Conservation (phyloP, 2,113 vertebrate species). For the Labeo catla region DNA sequence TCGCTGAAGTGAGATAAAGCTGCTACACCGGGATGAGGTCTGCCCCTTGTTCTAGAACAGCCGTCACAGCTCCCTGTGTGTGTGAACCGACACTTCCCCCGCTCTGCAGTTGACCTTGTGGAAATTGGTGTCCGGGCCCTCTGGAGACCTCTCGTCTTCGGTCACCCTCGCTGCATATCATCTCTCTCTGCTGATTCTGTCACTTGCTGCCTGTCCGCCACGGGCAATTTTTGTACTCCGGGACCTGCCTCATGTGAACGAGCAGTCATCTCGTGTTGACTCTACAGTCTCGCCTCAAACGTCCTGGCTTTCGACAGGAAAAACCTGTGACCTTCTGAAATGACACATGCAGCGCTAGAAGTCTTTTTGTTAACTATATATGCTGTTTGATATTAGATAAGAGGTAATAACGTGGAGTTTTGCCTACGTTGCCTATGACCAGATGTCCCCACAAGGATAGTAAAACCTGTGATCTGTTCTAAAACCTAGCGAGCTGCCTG, state of each 20-base stretch:
- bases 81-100: slow-evolving; percentile 62
- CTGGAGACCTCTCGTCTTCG: slow-evolving; percentile 50
- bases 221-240: slow-evolving; percentile 46
- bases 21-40: slow-evolving; percentile 55
- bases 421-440: neutral
- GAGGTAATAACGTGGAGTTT: neutral
- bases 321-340: slow-evolving; percentile 38
- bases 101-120: slow-evolving; percentile 72
- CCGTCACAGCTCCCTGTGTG: slow-evolving; percentile 51
- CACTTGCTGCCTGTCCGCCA: slow-evolving; percentile 57
- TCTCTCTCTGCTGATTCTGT: slow-evolving; percentile 61
- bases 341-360: slow-evolving; percentile 25
- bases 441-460: neutral
- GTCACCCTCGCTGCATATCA: slow-evolving; percentile 66
- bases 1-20: slow-evolving; percentile 50
- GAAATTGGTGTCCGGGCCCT: slow-evolving; percentile 70
- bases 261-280: slow-evolving; percentile 31
- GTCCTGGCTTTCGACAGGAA: slow-evolving; percentile 5
- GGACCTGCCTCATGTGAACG: slow-evolving; percentile 51
- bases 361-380: slow-evolving; percentile 10
- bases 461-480: slow-evolving; percentile 12
- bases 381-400: slow-evolving; percentile 23
- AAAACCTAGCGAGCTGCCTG: neutral
- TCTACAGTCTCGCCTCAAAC: slow-evolving; percentile 31
- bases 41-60: slow-evolving; percentile 54